Evolutionary conservation across 2,113 vertebrate species (phyloP).

Genomic region (Gymnorhina tibicen): DNA sequence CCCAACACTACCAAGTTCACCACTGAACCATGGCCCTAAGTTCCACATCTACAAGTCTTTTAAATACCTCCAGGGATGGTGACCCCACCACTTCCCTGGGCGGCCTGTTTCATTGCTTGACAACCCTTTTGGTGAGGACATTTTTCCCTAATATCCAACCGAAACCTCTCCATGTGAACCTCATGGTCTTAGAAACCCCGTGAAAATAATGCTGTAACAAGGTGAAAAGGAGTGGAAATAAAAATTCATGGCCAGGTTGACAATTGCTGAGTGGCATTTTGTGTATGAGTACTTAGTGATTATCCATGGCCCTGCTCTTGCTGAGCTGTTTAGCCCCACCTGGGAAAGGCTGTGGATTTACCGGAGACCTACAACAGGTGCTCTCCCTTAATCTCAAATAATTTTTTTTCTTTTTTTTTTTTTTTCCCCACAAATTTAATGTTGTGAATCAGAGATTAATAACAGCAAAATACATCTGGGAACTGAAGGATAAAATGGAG

Average conservation of each 20-base stretch:
- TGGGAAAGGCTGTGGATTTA: not conserved
- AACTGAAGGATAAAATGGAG: not conserved
- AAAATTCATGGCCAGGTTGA: not conserved
- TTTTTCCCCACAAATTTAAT: not conserved
- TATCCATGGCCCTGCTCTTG: not conserved
- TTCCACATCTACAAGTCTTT: not conserved
- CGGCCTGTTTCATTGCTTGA: not conserved
- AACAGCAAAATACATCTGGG: not conserved
- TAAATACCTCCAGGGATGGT: not conserved
- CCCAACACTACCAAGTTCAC: not conserved
- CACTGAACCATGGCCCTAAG: not conserved
- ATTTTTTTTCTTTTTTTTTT: too few relatives aligned
- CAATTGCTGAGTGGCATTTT: not conserved
- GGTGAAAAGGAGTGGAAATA: not conserved
- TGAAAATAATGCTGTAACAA: not conserved
- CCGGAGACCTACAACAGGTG: rapidly evolving
- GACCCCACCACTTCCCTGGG: too few relatives aligned
- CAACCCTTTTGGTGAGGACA: not conserved
- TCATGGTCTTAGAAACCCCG: not conserved
- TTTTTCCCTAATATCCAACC: not conserved
- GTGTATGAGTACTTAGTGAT: not conserved
- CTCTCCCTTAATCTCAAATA: not conserved
- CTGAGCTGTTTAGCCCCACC: not conserved
- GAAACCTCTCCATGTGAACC: not conserved
- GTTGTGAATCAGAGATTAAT: not conserved